Percentiles rank a stretch among this genome's conserved stretches.
These are phyloP conservation scores for Emys orbicularis DNA, from an alignment of 2,797 vertebrate species.

Conservation along the genomic window DNA sequence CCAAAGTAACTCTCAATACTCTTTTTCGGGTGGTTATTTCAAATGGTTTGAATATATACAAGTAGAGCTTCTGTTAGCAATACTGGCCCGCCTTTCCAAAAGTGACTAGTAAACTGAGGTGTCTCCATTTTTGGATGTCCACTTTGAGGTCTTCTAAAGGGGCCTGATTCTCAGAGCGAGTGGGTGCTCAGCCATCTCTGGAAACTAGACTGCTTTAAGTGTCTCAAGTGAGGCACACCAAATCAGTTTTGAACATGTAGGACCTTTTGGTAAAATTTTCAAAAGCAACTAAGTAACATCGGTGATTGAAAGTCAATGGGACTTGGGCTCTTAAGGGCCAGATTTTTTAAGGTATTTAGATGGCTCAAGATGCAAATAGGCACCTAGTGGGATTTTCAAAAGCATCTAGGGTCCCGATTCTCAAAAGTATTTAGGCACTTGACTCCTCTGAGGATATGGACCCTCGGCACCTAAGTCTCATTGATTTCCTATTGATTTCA, in stretches of 20 bases:
- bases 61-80: neutral
- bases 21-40: neutral
- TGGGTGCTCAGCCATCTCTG: neutral
- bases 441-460: neutral
- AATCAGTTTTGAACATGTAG: neutral
- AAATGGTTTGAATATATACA: neutral
- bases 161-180: neutral
- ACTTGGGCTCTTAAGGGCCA: neutral
- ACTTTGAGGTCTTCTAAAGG: neutral
- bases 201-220: neutral
- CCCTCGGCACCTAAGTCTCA: too few species aligned
- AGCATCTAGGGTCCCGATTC: too few species aligned
- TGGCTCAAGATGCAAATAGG: too few species aligned
- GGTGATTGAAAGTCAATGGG: neutral
- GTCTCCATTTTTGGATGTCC: rapidly evolving
- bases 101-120: too few species aligned
- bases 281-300: neutral
- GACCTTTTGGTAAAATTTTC: neutral
- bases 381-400: neutral
- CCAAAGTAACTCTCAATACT: neutral
- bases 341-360: neutral
- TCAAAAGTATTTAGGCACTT: neutral
- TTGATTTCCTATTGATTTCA: too few species aligned
- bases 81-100: neutral
- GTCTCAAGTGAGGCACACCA: neutral